Conservation (phyloP, 2,797 vertebrate species). For the Typhlichthys subterraneus region DNA sequence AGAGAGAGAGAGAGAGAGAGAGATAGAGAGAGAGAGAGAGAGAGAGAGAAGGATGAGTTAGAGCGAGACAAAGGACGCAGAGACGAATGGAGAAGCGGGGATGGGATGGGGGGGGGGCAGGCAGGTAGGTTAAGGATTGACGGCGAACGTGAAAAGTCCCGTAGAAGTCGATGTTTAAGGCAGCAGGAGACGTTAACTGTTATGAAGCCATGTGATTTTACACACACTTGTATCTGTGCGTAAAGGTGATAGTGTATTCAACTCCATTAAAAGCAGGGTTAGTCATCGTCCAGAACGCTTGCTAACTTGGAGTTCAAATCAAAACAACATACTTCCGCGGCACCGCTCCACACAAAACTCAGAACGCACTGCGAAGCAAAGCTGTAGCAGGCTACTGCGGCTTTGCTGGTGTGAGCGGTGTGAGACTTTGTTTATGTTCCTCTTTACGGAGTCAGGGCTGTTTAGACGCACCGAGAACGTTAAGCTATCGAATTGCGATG, state of each 20-base stretch:
- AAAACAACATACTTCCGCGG: too few relatives aligned
- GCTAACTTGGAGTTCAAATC: too few relatives aligned
- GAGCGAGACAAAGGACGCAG: constrained; percentile 25
- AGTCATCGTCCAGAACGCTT: too few relatives aligned
- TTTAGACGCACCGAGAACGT: too few relatives aligned
- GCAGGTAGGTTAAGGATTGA: constrained; percentile 14
- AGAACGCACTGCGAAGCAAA: too few relatives aligned
- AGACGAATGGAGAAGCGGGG: constrained; percentile 4
- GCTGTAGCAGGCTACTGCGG: too few relatives aligned
- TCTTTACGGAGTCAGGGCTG: too few relatives aligned
- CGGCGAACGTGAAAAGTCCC: constrained; percentile 44
- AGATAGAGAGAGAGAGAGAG: constrained; percentile 19
- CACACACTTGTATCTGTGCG: constrained; percentile 42
- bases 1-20: constrained; percentile 29
- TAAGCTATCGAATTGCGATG: too few relatives aligned
- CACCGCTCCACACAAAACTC: too few relatives aligned
- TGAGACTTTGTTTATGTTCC: too few relatives aligned
- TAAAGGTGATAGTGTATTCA: constrained; percentile 50
- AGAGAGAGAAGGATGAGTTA: constrained; percentile 11
- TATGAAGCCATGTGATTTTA: constrained; percentile 45
- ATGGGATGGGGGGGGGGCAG: constrained; percentile 14
- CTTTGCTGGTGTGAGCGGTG: too few relatives aligned
- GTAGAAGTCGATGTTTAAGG: constrained; percentile 22
- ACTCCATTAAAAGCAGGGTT: constrained; percentile 11
- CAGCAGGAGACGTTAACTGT: constrained; percentile 39